Base-by-base conservation (phyloP, 2,888 invertebrate genomes). In the Kuschelorhynchus macadamiae region DNA sequence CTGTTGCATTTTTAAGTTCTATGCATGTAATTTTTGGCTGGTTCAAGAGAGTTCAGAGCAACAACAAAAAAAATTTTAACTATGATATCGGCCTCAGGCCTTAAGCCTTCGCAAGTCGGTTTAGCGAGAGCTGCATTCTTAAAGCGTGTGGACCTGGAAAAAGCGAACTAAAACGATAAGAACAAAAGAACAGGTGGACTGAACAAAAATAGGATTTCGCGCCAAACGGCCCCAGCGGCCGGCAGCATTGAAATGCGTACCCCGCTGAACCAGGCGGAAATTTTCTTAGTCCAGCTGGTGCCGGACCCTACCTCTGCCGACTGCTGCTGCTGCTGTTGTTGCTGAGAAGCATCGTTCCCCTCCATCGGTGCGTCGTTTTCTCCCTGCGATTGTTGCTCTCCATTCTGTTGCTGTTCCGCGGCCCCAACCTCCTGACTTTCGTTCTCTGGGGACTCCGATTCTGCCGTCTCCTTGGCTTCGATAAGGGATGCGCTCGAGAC, bases 401-500 rank as follows among this genome's bases (percentile, higher is more conserved):
- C 83, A 69, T 49, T 62, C 9, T 42, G 36, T 25, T 70, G 71
- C 53, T 75, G 77, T 71, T 85, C 83, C 67, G 86, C 85, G 77
- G 79, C 84, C 0, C 84, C 82, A 70, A 85, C 85, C 73, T 85
- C 85, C 56, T 70, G 68, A 33, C 78, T 74, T 32, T 80, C 76
- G 30, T 72, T 74, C 21, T 75, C 75, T 0, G 72, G 68, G 9
- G 71, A 68, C 21, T 78, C 80, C 11, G 77, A 77, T 18, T 81
- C 81, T 14, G 75, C 63, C 1, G 87, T 85, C 69, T 87, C 89
- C 78, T 90, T 91, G 79, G 92, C 92, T 79, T 94, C 93, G 39
- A 92, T 88, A 60, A 96, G 85, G 0, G 93, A 91, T 2, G 98
- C 98, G 57, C 93, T 93, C 9, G 92, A 90, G 18, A 98, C 90